These are phyloP conservation scores for Meda fulgida DNA, from an alignment of 2,797 vertebrate genomes.

Conservation along the genomic window DNA sequence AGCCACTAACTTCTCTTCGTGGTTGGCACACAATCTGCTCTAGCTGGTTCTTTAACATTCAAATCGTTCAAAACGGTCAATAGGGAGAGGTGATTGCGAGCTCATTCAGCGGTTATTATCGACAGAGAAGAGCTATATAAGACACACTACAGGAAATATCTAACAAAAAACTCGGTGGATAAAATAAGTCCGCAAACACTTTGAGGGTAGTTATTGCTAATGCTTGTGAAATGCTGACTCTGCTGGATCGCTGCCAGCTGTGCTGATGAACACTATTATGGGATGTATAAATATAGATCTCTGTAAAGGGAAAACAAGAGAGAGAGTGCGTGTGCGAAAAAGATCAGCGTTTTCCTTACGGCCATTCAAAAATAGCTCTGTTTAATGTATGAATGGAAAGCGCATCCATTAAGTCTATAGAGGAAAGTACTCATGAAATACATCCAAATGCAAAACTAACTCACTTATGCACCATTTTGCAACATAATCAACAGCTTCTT, in stretches of 20 bases:
- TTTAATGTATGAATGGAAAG: conserved; percentile 40
- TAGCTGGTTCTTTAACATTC: conserved; percentile 18
- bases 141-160: conserved; percentile 22
- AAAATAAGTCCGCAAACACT: conserved; percentile 28
- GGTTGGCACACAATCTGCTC: conserved; percentile 21
- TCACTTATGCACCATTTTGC: not conserved
- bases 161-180: conserved; percentile 21
- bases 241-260: conserved; percentile 24
- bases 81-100: conserved; percentile 17
- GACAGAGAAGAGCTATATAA: not conserved
- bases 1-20: conserved; percentile 59
- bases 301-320: conserved; percentile 29
- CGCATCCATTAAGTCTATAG: not conserved
- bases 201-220: conserved; percentile 33
- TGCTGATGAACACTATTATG: conserved; percentile 43
- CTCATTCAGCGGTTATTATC: conserved; percentile 10
- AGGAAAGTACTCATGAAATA: not conserved
- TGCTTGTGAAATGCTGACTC: conserved; percentile 38
- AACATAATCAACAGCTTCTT: not conserved
- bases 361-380: conserved; percentile 9
- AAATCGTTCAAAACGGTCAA: not conserved
- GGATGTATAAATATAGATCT: conserved; percentile 50
- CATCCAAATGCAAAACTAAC: not conserved
- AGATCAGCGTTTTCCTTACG: conserved; percentile 5
- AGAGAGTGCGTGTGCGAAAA: not conserved